Evolutionary conservation across 2,797 vertebrate species (phyloP), one percentile per base, ranked within the genome.

Genomic region (Austrolebias charrua): DNA sequence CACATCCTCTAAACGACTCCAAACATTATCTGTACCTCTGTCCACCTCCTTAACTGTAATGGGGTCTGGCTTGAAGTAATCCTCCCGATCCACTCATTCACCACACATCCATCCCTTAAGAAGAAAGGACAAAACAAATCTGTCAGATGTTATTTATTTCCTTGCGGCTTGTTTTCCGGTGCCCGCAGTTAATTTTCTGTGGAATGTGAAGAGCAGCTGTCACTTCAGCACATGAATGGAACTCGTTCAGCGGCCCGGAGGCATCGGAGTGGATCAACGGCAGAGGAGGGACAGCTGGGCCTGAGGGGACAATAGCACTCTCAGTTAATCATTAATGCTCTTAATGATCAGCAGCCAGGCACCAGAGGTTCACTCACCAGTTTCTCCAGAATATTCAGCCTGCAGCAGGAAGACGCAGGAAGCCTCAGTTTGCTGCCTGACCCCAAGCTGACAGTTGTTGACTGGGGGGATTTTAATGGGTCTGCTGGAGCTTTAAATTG

Each of bases 261-360:
- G 84, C 81, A 86, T 82, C 78, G 40, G 78, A 84, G 82, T 89
- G 84, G 87, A 92, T 90, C 90, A 91, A 89, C 86, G 81, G 82
- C 73, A 53, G 75, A 82, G 75, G 72, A 83, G 85, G 83, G 91
- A 91, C 92, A 93, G 90, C 89, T 92, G 89, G 90, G 72, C 79
- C 78, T 12, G 46, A 51, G 74, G 82, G 86, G 88, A 92, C 89
- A 92, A 92, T 91, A 84, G 85, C 87, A 89, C 87, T 91, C 88
- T 92, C 86, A 89, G 92, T 92, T 92, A 93, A 92, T 92, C 88
- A 93, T 93, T 93, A 92, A 92, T 91, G 82, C 86, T 85, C 90
- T 88, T 92, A 91, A 92, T 92, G 89, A 92, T 90, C 90, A 90
- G 86, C 88, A 89, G 81, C 87, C 83, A 85, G 78, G 83, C 83